Base-by-base conservation (phyloP, 2,113 vertebrate genomes). In the Seriola aureovittata region DNA sequence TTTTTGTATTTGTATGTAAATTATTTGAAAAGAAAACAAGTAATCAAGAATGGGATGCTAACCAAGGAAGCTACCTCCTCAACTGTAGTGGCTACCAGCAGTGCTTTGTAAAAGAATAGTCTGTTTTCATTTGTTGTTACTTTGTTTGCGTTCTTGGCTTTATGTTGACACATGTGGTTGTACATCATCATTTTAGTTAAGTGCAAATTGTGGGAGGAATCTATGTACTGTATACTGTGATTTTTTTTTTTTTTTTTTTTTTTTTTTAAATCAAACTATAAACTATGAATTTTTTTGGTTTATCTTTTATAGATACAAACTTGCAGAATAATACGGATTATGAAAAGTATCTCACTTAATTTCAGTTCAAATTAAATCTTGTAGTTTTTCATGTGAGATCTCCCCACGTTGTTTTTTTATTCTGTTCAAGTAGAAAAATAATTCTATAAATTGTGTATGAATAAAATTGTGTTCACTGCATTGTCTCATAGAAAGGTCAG, bases 21-120 rank as follows among this genome's bases (percentile, higher is more conserved):
- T 98, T 97, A 97, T 99, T 97, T 92, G 79, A 94, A 95, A 96
- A 96, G 95, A 94, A 85, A 88, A 87, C 48, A 59, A 77, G 85
- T 90, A 93, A 93, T 94, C 83, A 90, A 93, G 91, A 95, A 96
- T 96, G 96, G 96, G 97, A 97, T 97, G 96, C 94, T 96, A 95
- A 96, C 95, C 95, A 96, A 96, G 96, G 97, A 97, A 97, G 97
- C 98, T 99, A 99, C 98, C 98, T 99, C 98, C 96, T 96, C 91
- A 95, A 95, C 91, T 95, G 94, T 96, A 97, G 96, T 95, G 96
- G 95, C 96, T 97, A 95, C 96, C 96, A 96, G 95, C 96, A 96
- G 96, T 95, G 95, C 85, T 93, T 89, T 90, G 85, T 94, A 93
- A 94, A 95, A 94, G 44, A 82, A 94, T 76, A 88, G 95, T 96